A percentile compares a stretch with the other conserved stretches of the same genome.
These are phyloP conservation scores for Jaculus jaculus DNA, from an alignment of 2,113 vertebrate genomes.

Conservation along the genomic window DNA sequence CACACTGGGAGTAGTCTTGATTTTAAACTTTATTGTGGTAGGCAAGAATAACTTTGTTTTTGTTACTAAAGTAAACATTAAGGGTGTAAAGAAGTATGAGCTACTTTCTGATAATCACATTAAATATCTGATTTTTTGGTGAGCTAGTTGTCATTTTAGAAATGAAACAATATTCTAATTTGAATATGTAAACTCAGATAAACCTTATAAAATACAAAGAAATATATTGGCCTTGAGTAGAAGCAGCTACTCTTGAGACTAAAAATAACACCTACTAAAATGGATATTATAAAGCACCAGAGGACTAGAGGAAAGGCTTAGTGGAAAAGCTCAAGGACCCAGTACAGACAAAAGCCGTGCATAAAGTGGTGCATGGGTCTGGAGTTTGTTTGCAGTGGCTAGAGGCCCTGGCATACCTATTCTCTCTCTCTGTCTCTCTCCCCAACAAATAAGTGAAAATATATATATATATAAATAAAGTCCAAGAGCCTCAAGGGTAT, in stretches of 20 bases:
- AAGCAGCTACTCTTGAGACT: background rate
- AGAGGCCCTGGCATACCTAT: no score
- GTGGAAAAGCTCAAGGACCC: no score
- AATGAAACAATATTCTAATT: background rate
- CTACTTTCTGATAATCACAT: conserved; percentile 24
- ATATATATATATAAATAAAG: background rate
- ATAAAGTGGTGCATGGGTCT: no score
- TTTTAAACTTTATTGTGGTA: background rate
- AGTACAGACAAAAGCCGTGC: no score
- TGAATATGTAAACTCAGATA: conserved; percentile 19
- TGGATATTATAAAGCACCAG: conserved; percentile 28
- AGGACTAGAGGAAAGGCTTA: background rate
- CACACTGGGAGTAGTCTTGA: background rate
- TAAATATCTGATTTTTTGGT: conserved; percentile 37
- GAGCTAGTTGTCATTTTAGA: background rate
- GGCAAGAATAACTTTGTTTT: conserved; percentile 47
- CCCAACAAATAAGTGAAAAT: no score
- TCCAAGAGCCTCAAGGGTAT: background rate
- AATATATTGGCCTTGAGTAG: background rate
- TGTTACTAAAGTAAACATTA: conserved; percentile 6
- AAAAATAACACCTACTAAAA: conserved; percentile 52
- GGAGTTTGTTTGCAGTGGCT: no score
- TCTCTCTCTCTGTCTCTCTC: no score
- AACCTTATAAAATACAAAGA: background rate
- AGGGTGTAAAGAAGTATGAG: background rate